phyloP scores from a whole-genome alignment of 2,113 vertebrate species.

The Lathamus discolor region DNA sequence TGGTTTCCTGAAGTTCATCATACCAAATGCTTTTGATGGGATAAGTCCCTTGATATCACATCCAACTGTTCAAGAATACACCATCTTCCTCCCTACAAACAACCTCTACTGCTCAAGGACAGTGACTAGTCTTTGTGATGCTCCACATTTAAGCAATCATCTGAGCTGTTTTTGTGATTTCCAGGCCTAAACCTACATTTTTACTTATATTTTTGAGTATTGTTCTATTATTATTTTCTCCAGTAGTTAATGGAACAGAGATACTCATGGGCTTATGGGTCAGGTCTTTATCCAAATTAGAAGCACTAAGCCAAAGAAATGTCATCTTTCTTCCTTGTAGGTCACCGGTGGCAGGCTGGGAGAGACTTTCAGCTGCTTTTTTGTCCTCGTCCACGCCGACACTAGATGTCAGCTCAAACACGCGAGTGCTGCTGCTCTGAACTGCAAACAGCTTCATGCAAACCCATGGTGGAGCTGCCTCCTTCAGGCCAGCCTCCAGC shows the following conservation, averaged over 20 bases:
- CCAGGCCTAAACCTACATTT: neutral
- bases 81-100: neutral
- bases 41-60: neutral
- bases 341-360: fast-evolving
- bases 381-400: neutral
- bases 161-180: neutral
- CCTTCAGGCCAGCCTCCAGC: neutral
- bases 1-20: neutral
- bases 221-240: neutral
- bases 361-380: neutral
- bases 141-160: neutral
- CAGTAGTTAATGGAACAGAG: neutral
- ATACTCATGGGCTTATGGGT: fast-evolving
- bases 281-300: neutral
- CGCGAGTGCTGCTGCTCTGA: neutral
- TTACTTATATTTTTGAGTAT: neutral
- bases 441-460: neutral
- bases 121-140: neutral
- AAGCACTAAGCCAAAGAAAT: neutral
- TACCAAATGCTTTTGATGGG: neutral
- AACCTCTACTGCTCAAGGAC: neutral
- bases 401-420: slow-evolving; percentile 69
- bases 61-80: fast-evolving
- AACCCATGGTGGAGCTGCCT: neutral
- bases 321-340: neutral